These are phyloP conservation scores for Ailuropoda melanoleuca DNA, from an alignment of 2,113 vertebrate species.

Conservation along the genomic window DNA sequence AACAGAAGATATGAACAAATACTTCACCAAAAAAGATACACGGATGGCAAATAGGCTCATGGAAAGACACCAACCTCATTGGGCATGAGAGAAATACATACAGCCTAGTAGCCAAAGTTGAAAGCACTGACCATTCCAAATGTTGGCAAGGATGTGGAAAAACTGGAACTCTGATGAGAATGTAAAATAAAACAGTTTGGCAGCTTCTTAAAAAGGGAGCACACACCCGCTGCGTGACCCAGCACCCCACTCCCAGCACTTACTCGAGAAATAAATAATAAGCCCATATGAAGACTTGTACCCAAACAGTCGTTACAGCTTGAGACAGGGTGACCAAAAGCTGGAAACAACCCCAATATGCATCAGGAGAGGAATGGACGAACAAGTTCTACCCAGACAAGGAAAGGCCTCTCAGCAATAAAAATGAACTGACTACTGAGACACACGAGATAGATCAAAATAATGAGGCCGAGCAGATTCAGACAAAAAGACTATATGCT, in stretches of 20 bases:
- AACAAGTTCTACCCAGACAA: not conserved
- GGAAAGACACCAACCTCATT: not conserved
- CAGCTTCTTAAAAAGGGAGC: not conserved
- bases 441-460: not conserved
- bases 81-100: not conserved
- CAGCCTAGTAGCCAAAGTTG: not conserved
- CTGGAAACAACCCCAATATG: not conserved
- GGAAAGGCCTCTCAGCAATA: not conserved
- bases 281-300: not conserved
- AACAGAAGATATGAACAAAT: not conserved
- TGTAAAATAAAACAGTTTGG: not conserved
- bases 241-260: not conserved
- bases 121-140: not conserved
- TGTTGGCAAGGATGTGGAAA: not conserved
- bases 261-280: not conserved
- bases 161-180: not conserved
- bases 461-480: not conserved
- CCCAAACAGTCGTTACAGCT: not conserved
- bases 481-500: not conserved
- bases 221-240: not conserved
- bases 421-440: not conserved
- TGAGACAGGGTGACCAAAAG: not conserved
- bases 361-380: not conserved
- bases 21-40: not conserved
- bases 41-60: not conserved